Conservation (phyloP, 2,113 vertebrate species). For the Microtus richardsoni region DNA sequence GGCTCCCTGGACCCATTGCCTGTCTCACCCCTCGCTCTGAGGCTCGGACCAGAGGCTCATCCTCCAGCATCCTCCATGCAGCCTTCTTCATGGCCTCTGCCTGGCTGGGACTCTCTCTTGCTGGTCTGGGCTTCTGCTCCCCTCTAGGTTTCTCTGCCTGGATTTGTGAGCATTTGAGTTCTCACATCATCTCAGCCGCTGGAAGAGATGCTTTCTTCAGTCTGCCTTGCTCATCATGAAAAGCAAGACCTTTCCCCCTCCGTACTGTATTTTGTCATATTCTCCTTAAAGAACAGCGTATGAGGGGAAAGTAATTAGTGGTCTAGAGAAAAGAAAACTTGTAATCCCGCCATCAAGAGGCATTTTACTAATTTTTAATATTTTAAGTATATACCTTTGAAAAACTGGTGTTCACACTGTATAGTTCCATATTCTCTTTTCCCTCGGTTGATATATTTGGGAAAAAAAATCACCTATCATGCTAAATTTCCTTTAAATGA, state of each 20-base stretch:
- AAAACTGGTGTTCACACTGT: not conserved
- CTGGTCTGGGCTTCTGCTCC: not conserved
- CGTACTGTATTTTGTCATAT: not conserved
- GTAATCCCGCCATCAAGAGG: not conserved
- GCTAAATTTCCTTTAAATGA: conserved; percentile 16
- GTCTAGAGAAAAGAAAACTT: not conserved
- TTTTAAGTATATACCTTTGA: not conserved
- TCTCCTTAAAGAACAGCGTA: conserved; percentile 3
- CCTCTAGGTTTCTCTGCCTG: not conserved
- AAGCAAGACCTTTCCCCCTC: not conserved
- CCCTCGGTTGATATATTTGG: conserved; percentile 10
- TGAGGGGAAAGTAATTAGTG: not conserved
- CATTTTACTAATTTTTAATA: not conserved
- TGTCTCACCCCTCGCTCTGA: not conserved
- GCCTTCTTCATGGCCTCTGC: not conserved
- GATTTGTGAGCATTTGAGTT: not conserved
- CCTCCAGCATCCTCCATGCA: rapidly evolving
- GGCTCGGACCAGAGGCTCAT: not conserved
- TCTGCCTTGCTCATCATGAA: not conserved
- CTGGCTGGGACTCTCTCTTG: not conserved
- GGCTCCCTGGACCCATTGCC: not conserved
- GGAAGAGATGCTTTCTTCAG: not conserved
- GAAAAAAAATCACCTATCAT: not conserved
- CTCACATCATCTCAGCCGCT: not conserved
- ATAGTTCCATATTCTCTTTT: not conserved